Percentiles rank a stretch among this genome's conserved stretches.
Conservation (phyloP, 1,140 invertebrate genomes). For the Drosophila melanica region DNA sequence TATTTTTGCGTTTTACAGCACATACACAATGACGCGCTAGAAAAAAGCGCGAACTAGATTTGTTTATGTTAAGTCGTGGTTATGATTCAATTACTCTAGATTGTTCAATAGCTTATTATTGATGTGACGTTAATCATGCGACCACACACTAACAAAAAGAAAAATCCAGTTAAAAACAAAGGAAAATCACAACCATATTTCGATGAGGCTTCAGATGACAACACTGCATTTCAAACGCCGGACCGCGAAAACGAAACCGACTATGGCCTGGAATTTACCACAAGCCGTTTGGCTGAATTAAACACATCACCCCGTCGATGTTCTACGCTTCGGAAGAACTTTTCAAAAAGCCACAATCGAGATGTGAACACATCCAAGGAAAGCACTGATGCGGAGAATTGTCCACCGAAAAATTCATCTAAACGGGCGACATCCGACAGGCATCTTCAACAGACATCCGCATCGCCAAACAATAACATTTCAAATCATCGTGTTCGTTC, state of each 20-base stretch:
- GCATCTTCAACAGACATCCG: not conserved
- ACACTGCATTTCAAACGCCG: slow-evolving; percentile 40
- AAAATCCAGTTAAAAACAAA: not conserved
- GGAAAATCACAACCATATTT: not conserved
- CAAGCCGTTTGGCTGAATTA: slow-evolving; percentile 32
- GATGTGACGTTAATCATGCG: not conserved
- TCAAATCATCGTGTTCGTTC: not conserved
- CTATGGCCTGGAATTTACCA: slow-evolving; percentile 67
- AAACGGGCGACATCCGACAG: not conserved
- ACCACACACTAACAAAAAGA: not conserved
- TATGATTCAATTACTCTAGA: not conserved
- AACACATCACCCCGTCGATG: slow-evolving; percentile 11
- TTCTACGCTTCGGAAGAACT: slow-evolving; percentile 43
- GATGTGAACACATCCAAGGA: slow-evolving; percentile 1
- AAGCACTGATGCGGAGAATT: slow-evolving; percentile 21
- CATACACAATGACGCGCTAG: not conserved
- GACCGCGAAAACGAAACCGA: slow-evolving; percentile 44
- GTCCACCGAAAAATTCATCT: not conserved
- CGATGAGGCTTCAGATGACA: slow-evolving; percentile 12
- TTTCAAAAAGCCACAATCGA: not conserved
- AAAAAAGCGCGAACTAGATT: slow-evolving; percentile 9
- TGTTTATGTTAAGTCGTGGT: not conserved
- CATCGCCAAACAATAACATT: not conserved
- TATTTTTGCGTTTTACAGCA: slow-evolving; percentile 7
- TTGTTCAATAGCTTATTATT: not conserved